Evolutionary conservation across 2,888 invertebrate species (phyloP).

Genomic region (Drosophila recens): DNA sequence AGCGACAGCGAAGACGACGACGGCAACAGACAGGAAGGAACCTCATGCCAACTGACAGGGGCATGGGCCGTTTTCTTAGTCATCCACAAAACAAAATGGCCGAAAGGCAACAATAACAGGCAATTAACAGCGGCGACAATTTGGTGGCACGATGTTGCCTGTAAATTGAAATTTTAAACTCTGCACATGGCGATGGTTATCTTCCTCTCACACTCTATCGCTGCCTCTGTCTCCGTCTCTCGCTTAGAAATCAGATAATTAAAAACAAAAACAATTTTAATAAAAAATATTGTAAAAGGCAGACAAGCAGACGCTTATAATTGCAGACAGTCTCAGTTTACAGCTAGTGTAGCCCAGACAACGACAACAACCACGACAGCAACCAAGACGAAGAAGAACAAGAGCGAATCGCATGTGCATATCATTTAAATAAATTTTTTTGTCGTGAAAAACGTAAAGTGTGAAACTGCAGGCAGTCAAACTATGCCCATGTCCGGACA

Average conservation of each 20-base stretch:
- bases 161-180: conserved; percentile 67
- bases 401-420: conserved; percentile 69
- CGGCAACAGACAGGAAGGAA: conserved; percentile 51
- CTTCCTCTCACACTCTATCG: conserved; percentile 4
- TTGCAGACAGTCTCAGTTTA: conserved; percentile 71
- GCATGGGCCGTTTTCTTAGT: conserved; percentile 52
- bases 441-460: conserved; percentile 58
- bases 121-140: conserved; percentile 70
- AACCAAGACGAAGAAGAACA: conserved; percentile 21
- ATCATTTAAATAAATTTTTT: conserved; percentile 78
- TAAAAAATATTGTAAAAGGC: conserved; percentile 66
- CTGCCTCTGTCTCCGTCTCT: background rate
- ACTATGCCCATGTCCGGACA: conserved; percentile 32
- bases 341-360: conserved; percentile 63
- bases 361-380: conserved; percentile 27
- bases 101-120: conserved; percentile 29
- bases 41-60: conserved; percentile 7
- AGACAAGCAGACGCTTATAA: conserved; percentile 78
- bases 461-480: conserved; percentile 70
- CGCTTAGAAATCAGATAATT: conserved; percentile 76
- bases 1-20: conserved; percentile 15
- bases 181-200: conserved; percentile 48
- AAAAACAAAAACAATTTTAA: conserved; percentile 47
- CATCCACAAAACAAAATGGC: conserved; percentile 57
- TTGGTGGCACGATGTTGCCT: conserved; percentile 57